phyloP scores from a whole-genome alignment of 1,140 invertebrate genomes.

The Sitophilus oryzae region DNA sequence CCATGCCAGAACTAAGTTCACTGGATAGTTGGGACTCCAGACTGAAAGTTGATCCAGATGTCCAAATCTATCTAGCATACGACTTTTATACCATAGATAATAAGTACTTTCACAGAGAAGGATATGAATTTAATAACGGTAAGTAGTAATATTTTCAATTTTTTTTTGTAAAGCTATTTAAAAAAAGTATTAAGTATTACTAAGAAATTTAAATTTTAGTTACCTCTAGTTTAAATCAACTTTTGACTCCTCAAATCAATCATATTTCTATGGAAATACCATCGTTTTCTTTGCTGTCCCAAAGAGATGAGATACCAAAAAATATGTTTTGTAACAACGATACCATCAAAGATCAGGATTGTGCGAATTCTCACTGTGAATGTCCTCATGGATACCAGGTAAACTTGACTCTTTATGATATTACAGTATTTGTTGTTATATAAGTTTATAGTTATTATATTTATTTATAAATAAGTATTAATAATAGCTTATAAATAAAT shows the following conservation, averaged over 20 bases:
- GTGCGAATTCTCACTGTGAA: conserved; percentile 67
- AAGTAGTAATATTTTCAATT: too few relatives aligned
- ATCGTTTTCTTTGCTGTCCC: conserved; percentile 64
- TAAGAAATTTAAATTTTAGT: too few relatives aligned
- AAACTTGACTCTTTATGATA: too few relatives aligned
- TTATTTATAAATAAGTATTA: too few relatives aligned
- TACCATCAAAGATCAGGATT: conserved; percentile 49
- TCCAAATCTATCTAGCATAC: conserved; percentile 75
- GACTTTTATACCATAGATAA: conserved; percentile 83
- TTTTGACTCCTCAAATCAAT: conserved; percentile 81
- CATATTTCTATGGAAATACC: conserved; percentile 76
- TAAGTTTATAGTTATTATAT: too few relatives aligned
- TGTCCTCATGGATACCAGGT: conserved; percentile 72
- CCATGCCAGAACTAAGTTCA: conserved; percentile 61
- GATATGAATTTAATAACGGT: conserved; percentile 71
- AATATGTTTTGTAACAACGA: conserved; percentile 63
- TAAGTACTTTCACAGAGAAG: conserved; percentile 65
- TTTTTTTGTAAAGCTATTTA: too few relatives aligned
- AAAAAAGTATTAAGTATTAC: too few relatives aligned
- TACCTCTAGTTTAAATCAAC: too few relatives aligned
- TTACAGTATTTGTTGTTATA: too few relatives aligned
- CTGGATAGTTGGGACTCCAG: conserved; percentile 53
- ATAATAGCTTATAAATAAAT: too few relatives aligned
- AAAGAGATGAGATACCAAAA: conserved; percentile 55
- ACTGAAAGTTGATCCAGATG: conserved; percentile 58